Evolutionary conservation across 23 tunicate genomes (phyloP).

Genomic region (Trididemnum clinides): DNA sequence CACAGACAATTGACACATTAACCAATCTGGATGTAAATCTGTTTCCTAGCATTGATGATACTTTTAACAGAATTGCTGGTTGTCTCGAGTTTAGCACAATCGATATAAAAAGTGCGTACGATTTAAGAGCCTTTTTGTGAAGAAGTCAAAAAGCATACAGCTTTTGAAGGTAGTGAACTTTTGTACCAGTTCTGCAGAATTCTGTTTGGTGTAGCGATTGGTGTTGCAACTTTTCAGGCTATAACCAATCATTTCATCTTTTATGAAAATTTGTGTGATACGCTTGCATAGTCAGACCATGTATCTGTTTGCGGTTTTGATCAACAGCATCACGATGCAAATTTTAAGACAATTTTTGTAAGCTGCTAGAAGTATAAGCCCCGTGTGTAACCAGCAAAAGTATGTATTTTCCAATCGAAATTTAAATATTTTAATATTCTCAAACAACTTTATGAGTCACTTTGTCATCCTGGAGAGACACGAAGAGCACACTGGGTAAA

Average conservation of each 20-base stretch:
- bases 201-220: constrained; percentile 48
- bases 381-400: not conserved
- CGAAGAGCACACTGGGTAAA: not conserved
- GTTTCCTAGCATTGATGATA: not conserved
- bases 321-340: not conserved
- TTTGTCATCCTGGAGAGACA: no score
- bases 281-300: constrained; percentile 31
- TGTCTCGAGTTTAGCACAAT: not conserved
- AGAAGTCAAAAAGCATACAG: not conserved
- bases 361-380: not conserved
- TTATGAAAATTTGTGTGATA: no score
- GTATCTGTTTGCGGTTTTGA: constrained; percentile 21
- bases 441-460: no score
- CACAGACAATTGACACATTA: not conserved
- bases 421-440: not conserved
- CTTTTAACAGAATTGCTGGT: not conserved
- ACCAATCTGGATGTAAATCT: not conserved
- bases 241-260: constrained; percentile 21
- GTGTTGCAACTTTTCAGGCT: constrained; percentile 30
- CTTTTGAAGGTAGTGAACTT: constrained; percentile 3
- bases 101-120: constrained; percentile 33
- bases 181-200: constrained; percentile 26
- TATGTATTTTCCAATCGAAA: not conserved
- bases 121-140: not conserved
- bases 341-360: not conserved